Base-by-base conservation (phyloP, 2,888 invertebrate genomes). In the Synanthedon tipuliformis region DNA sequence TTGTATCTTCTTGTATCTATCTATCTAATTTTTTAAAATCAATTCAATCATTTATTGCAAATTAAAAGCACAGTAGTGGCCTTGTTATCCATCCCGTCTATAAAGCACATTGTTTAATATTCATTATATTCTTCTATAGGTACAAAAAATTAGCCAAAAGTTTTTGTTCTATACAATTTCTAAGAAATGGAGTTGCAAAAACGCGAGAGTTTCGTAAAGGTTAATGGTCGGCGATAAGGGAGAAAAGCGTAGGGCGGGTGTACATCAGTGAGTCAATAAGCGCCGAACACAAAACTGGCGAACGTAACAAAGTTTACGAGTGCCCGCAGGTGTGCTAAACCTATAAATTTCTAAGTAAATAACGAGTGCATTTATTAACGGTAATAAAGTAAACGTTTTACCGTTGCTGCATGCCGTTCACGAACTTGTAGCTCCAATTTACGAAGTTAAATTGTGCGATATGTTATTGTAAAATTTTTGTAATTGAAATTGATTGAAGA, bases 341-440 rank as follows among this genome's bases (percentile, higher is more conserved):
- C 73, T 64, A 78, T 81, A 81, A 79, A 81, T 80, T 78, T 62
- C 70, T 72, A 66, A 77, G 75, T 75, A 66, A 77, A 74, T 75
- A 81, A 80, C 73, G 68, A 77, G 71, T 81, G 78, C 80, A 81
- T 79, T 83, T 81, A 81, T 81, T 81, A 79, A 65, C 66, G 62
- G 65, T 73, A 78, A 76, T 81, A 78, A 80, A 75, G 67, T 71
- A 54, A 59, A 57, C 58, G 59, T 59, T 62, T 58, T 62, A 60
- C 62, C 61, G 56, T 57, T 61, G 41, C 34, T 34, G 45, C 49
- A 49, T 23, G 12, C 23, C 7, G 49, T 49, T 49, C 18, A 49
- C 49, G 49, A 23, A 49, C 16, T 15, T 49, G 11, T 50, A 18
- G 51, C 15, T 45, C 16, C 34, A 53, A 50, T 16, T 50, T 53